Base-by-base conservation (phyloP, 2,888 invertebrate genomes). In the Parnassius mnemosyne region DNA sequence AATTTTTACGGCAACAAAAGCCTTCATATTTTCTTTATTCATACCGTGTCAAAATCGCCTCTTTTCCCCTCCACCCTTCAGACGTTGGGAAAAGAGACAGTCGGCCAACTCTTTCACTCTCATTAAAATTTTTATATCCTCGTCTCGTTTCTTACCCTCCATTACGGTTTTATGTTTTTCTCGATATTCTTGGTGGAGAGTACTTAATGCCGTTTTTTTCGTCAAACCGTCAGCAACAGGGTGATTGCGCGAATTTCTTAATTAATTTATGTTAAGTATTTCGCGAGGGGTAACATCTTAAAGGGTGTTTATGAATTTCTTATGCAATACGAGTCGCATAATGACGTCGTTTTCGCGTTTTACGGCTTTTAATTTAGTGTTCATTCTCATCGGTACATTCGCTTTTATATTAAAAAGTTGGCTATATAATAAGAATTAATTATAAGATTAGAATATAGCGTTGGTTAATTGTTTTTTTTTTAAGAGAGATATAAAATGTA, bases 11-110 rank as follows among this genome's bases (percentile, higher is more conserved):
- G 87, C 79, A 87, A 88, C 87, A 87, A 88, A 88, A 88, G 87
- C 89, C 82, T 84, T 89, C 88, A 90, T 91, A 91, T 91, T 90
- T 91, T 90, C 89, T 90, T 90, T 89, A 89, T 89, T 89, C 88
- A 84, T 84, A 76, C 84, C 88, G 87, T 87, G 87, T 89, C 86
- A 87, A 87, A 88, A 87, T 88, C 85, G 84, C 79, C 84, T 81
- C 77, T 71, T 77, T 77, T 81, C 83, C 85, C 81, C 79, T 77
- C 82, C 83, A 84, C 81, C 79, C 81, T 79, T 80, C 72, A 74
- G 73, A 71, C 75, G 81, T 71, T 74, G 79, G 81, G 87, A 87
- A 86, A 85, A 83, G 83, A 83, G 81, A 88, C 77, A 81, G 74
- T 75, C 65, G 58, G 61, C 80, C 76, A 87, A 89, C 91, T 89